Conservation (phyloP, 2,113 vertebrate genomes). For the Addax nasomaculatus region DNA sequence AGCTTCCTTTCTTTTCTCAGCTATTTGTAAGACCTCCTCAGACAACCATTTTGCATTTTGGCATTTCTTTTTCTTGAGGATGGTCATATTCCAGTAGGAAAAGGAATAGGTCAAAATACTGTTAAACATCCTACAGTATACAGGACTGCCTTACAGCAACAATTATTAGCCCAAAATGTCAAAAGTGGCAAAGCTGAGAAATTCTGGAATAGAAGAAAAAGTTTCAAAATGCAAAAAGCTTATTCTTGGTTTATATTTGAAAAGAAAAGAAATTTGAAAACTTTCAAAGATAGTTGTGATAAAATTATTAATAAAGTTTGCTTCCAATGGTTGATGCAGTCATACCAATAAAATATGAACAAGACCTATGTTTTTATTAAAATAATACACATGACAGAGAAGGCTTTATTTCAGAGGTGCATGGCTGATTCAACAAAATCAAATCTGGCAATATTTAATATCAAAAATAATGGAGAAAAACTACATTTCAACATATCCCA, state of each 20-base stretch:
- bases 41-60: background rate
- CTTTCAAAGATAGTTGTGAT: background rate
- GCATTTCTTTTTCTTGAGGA: background rate
- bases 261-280: background rate
- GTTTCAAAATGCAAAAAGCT: background rate
- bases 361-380: background rate
- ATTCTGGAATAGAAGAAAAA: background rate
- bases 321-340: background rate
- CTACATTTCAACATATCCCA: background rate
- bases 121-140: background rate
- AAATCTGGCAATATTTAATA: background rate
- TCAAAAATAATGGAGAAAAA: background rate
- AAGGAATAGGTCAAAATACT: background rate
- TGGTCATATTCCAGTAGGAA: background rate
- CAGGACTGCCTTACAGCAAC: background rate
- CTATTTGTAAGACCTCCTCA: background rate
- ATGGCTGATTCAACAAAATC: background rate
- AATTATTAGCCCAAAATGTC: background rate
- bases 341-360: background rate
- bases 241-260: background rate
- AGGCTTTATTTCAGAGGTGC: background rate
- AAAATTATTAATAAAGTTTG: background rate
- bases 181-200: background rate
- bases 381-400: background rate
- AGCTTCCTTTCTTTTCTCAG: background rate